Evolutionary conservation across 2,888 invertebrate species (phyloP).

Genomic region (Cheilosia scutellata): DNA sequence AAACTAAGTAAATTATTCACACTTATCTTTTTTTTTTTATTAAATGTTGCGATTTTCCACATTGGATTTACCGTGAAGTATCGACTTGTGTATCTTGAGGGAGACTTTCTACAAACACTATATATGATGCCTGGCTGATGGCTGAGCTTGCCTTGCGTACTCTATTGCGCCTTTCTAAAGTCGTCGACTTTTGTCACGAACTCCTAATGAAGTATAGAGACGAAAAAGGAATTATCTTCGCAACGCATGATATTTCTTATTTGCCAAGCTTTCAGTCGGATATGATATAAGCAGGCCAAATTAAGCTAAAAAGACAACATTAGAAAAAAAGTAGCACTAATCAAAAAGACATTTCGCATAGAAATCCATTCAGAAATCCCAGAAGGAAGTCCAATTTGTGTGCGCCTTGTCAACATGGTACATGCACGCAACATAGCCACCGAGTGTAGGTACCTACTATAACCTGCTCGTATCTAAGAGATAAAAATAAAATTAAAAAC

Average conservation of each 20-base stretch:
- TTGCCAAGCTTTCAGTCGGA: neutral
- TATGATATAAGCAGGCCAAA: neutral
- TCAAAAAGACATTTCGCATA: conserved; percentile 19
- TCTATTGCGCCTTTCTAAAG: conserved; percentile 18
- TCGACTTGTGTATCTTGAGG: neutral
- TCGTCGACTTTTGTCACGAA: neutral
- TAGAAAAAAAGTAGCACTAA: conserved; percentile 27
- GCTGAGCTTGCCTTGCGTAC: neutral
- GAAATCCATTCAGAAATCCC: conserved; percentile 49
- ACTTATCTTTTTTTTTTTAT: conserved; percentile 10
- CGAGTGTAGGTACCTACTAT: neutral
- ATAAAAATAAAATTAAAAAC: conserved; percentile 31
- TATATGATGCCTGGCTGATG: no score
- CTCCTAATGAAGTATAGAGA: conserved; percentile 6
- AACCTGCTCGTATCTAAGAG: conserved; percentile 33
- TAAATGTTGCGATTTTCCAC: neutral
- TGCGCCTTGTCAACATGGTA: conserved; percentile 54
- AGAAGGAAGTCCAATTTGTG: conserved; percentile 36
- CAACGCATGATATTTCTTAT: neutral
- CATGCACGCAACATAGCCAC: conserved; percentile 16
- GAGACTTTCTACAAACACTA: conserved; percentile 20
- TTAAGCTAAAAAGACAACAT: neutral
- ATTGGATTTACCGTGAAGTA: neutral
- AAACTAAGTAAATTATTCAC: conserved; percentile 36
- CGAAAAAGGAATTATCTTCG: neutral